A percentile compares a stretch with the other conserved stretches of the same genome.
Conservation (phyloP, 2,113 vertebrate species). For the Ploceus nigricollis region DNA sequence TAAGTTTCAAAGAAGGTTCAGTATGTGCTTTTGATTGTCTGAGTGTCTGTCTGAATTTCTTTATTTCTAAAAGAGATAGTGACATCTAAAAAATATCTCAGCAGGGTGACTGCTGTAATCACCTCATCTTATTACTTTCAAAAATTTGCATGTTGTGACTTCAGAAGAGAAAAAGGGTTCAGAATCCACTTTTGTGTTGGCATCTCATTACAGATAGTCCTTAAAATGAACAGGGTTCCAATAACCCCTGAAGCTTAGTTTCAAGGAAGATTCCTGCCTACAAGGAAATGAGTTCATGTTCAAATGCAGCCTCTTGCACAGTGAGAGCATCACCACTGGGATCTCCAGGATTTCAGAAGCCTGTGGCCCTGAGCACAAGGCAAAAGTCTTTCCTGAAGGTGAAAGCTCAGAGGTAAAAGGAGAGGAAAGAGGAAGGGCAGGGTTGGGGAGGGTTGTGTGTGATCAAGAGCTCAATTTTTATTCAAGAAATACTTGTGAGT, state of each 20-base stretch:
- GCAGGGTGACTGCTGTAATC: not conserved
- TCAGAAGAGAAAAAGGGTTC: not conserved
- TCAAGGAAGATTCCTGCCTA: not conserved
- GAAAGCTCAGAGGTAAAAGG: not conserved
- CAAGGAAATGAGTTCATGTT: not conserved
- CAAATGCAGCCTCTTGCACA: not conserved
- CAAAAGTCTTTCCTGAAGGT: rapidly evolving
- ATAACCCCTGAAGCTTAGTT: not conserved
- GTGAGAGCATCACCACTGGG: not conserved
- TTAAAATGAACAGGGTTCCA: not conserved
- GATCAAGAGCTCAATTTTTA: not conserved
- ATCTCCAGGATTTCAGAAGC: not conserved
- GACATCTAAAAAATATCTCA: not conserved
- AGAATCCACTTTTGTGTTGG: not conserved
- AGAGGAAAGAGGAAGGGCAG: not conserved
- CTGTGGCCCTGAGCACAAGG: not conserved
- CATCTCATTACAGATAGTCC: not conserved
- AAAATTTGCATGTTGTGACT: not conserved
- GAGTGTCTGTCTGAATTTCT: not conserved
- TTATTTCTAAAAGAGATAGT: not conserved
- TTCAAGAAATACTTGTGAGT: not conserved
- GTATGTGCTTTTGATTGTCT: not conserved
- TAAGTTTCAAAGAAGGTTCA: not conserved
- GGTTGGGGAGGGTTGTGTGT: not conserved
- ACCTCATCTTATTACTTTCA: not conserved